Conservation (phyloP, 2,113 vertebrate species). For the Octodon degus region DNA sequence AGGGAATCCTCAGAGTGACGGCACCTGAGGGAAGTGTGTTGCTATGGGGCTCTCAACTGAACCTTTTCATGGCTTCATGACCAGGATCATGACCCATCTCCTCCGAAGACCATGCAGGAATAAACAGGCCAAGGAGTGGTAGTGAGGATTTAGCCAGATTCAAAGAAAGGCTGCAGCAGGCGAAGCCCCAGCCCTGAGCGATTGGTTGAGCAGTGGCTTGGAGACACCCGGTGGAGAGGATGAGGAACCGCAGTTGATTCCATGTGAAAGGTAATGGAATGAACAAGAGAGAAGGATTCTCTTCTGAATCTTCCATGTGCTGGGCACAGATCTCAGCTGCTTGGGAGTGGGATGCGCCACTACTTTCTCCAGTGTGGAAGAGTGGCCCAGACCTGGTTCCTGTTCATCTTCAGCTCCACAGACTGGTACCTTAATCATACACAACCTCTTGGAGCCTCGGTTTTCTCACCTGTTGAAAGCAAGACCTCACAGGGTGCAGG, state of each 20-base stretch:
- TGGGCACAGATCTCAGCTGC: background rate
- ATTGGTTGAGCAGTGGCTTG: background rate
- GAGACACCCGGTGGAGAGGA: slow-evolving; percentile 74
- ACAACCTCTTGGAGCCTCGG: background rate
- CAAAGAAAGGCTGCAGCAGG: rapidly evolving
- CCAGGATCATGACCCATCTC: background rate
- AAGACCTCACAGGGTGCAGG: background rate
- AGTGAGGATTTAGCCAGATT: background rate
- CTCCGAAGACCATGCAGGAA: background rate
- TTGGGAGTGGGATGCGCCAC: background rate
- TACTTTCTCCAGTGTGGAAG: background rate
- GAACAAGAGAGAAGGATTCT: background rate
- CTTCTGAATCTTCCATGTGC: background rate
- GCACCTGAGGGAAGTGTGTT: background rate
- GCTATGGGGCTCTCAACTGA: background rate
- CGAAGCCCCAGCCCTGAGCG: rapidly evolving
- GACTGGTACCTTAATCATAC: background rate
- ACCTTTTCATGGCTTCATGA: background rate
- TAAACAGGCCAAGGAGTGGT: background rate
- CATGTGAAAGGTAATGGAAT: rapidly evolving
- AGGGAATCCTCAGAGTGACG: background rate
- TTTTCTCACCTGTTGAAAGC: background rate
- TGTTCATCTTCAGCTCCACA: background rate
- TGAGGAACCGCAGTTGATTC: background rate
- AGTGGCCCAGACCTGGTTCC: background rate